Conservation (phyloP, 2,888 invertebrate species). For the Cerceris ruficornis region DNA sequence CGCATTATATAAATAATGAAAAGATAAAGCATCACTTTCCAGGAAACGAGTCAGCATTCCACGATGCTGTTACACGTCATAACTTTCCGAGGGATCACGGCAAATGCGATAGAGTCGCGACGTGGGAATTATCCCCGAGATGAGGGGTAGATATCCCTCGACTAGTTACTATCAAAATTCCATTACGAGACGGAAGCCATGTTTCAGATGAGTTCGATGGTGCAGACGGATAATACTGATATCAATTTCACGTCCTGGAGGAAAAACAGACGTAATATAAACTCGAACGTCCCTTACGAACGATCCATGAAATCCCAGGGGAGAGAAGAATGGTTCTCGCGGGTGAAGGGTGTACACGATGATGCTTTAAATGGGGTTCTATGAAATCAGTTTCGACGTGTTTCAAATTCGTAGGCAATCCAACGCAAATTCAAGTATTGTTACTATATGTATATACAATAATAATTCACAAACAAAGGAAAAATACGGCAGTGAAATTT, state of each 20-base stretch:
- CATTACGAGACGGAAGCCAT: slow-evolving; percentile 63
- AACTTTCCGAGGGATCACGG: slow-evolving; percentile 15
- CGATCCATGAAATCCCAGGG: background rate
- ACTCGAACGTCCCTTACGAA: slow-evolving; percentile 4
- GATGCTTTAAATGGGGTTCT: background rate
- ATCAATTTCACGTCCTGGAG: slow-evolving; percentile 65
- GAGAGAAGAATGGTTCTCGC: background rate
- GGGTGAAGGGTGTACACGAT: background rate
- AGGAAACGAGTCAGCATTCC: background rate
- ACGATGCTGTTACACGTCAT: too few species aligned
- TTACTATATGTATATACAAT: too few species aligned
- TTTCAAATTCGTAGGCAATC: background rate
- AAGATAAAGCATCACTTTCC: background rate
- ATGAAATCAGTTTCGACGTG: background rate
- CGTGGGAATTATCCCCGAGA: slow-evolving; percentile 59
- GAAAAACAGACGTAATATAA: slow-evolving; percentile 46
- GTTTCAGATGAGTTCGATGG: slow-evolving; percentile 58
- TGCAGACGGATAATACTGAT: slow-evolving; percentile 63
- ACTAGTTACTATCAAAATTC: slow-evolving; percentile 70
- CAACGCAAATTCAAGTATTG: too few species aligned
- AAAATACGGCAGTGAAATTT: too few species aligned
- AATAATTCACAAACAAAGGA: too few species aligned
- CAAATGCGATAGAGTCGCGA: slow-evolving; percentile 40
- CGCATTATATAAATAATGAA: background rate
- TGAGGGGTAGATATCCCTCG: slow-evolving; percentile 45